Evolutionary conservation across 2,113 vertebrate species (phyloP).

Genomic region (Archilochus colubris): DNA sequence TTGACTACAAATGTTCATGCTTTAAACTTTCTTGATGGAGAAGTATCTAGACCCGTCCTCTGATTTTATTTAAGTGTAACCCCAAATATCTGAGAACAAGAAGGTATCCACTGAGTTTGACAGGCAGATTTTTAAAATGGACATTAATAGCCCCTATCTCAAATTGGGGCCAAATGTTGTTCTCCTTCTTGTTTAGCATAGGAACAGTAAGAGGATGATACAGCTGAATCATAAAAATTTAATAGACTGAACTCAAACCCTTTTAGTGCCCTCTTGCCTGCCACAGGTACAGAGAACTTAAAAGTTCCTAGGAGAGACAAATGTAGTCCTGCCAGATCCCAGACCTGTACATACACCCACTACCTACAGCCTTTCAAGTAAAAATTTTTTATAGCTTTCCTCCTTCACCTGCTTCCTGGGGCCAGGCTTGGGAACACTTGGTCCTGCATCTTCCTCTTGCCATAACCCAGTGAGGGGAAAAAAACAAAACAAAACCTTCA

Average conservation of each 20-base stretch:
- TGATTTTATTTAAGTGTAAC: background rate
- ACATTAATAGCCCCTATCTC: background rate
- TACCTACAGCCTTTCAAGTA: background rate
- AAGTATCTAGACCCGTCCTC: background rate
- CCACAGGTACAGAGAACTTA: background rate
- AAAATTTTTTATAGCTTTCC: background rate
- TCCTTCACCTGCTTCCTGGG: background rate
- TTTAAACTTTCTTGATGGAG: background rate
- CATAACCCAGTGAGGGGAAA: background rate
- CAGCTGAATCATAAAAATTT: background rate
- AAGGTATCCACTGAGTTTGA: background rate
- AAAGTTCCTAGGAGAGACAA: background rate
- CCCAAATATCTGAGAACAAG: background rate
- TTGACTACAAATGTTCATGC: background rate
- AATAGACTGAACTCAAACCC: background rate
- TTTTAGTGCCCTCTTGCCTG: background rate
- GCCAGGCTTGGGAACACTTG: background rate
- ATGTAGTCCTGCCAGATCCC: background rate
- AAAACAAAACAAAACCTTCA: background rate
- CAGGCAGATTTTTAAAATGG: background rate
- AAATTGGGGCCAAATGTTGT: background rate
- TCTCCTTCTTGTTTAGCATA: background rate
- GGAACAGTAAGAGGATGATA: background rate
- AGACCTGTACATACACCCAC: fast-evolving
- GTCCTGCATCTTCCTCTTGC: background rate